These are phyloP conservation scores for Leptogaster cylindrica DNA, from an alignment of 2,888 invertebrate genomes.

Conservation along the genomic window DNA sequence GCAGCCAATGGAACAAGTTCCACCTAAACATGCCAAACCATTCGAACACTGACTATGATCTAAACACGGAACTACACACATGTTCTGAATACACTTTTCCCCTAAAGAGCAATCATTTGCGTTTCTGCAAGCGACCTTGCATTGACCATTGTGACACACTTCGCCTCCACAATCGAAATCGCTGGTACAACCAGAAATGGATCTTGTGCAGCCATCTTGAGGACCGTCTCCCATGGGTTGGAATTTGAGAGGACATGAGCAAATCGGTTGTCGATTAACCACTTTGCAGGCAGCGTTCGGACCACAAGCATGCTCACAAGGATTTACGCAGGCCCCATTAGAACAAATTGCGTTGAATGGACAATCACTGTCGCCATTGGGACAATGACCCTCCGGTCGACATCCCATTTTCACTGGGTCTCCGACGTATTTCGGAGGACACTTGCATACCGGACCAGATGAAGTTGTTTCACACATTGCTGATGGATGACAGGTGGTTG, in stretches of 20 bases:
- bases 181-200: conserved; percentile 68
- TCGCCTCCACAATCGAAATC: conserved; percentile 82
- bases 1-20: conserved; percentile 83
- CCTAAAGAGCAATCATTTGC: conserved; percentile 79
- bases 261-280: conserved; percentile 77
- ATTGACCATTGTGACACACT: conserved; percentile 82
- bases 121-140: conserved; percentile 80
- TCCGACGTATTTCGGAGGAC: conserved; percentile 77
- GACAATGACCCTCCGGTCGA: conserved; percentile 77
- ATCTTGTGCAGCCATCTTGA: conserved; percentile 76
- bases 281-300: conserved; percentile 81
- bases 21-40: conserved; percentile 80
- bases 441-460: conserved; percentile 77
- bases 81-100: conserved; percentile 78
- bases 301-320: conserved; percentile 83
- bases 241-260: conserved; percentile 79
- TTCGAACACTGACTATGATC: conserved; percentile 81
- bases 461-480: conserved; percentile 77
- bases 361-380: conserved; percentile 75
- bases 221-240: conserved; percentile 69
- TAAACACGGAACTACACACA: conserved; percentile 80
- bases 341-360: conserved; percentile 76
- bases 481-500: conserved; percentile 80
- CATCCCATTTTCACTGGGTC: conserved; percentile 81
- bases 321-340: conserved; percentile 76